Evolutionary conservation across 92 coral and sea anemone genomes (phyloP), one percentile per base, ranked within the genome.

Genomic region (Porites cylindrica): DNA sequence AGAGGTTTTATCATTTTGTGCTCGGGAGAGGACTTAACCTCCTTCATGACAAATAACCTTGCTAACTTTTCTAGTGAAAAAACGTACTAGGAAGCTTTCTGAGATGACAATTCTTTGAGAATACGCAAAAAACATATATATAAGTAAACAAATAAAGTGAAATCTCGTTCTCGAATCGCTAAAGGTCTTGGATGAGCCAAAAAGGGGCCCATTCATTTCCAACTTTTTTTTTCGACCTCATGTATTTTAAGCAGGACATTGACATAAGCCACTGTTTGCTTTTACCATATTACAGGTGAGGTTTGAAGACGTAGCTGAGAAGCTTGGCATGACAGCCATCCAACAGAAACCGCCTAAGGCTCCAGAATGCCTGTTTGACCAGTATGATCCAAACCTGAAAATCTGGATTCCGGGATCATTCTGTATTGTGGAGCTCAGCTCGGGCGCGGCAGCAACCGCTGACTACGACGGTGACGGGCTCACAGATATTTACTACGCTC

Each of bases 311-410:
- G 90, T 97, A 64, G 99, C 99, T 32, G 92, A 86, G 12, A 78
- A 47, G 47, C 90, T 97, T 43, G 98, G 99, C 8, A 95, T 97
- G 97, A 89, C 95, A 21, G 95, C 99, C 0, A 78, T 77, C 0
- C 98, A 93, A 14, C 91, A 94, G 63, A 88, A 88, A 12, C 95
- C 98, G 51, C 98, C 99, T 1, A 90, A 94, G 66, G 98, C 98
- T 38, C 99, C 99, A 1, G 99, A 97, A 66, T 97, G 99, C 75
- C 86, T 97, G 92, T 97, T 97, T 89, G 99, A 97, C 75, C 98
- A 97, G 61, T 97, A 92, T 90, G 99, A 97, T 81, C 99, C 99
- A 26, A 84, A 70, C 77, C 86, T 95, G 17, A 95, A 97, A 89
- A 82, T 94, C 62, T 97, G 99, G 99, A 95, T 97, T 91, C 96